Base-by-base conservation (phyloP, 2,888 invertebrate species). In the Tuta absoluta region DNA sequence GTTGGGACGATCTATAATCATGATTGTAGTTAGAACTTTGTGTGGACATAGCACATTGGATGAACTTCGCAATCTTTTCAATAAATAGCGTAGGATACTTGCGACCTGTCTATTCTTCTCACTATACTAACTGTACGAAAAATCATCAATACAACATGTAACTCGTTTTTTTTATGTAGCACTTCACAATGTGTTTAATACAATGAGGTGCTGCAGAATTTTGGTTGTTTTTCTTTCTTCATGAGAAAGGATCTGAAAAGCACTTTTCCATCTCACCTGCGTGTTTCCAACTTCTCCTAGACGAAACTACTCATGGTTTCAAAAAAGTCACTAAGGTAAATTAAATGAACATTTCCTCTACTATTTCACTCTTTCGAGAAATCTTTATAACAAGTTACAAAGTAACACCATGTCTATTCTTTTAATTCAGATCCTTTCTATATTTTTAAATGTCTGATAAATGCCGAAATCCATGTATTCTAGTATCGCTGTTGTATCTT, bases 21-120 rank as follows among this genome's bases (percentile, higher is more conserved):
- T 75, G 63, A 64, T 66, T 71, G 73, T 78, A 77, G 76, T 65
- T 37, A 67, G 72, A 76, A 67, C 56, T 63, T 76, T 70, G 71
- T 76, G 74, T 78, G 75, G 72, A 72, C 74, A 74, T 66, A 69
- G 71, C 70, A 68, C 68, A 56, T 48, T 11, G 56, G 56, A 28
- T 56, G 28, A 4, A 56, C 56, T 45, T 1, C 11, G 45, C 45
- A 45, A 45, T 17, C n/a, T 17, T 45, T 45, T 45, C 45, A 45
- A 17, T 45, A 0, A 45, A 45, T 45, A 45, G 4, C 12, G 12
- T 53, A 53, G 51, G 62, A 65, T 63, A 63, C 65, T 68, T 71
- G 61, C 70, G 66, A 14, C 5, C 14, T 53, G 24, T 66, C 67
- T 64, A 68, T 23, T 69, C 63, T 61, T 65, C 38, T 60, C 67